These are phyloP conservation scores for Ischnus inquisitorius DNA, from an alignment of 2,888 invertebrate genomes.

Conservation along the genomic window DNA sequence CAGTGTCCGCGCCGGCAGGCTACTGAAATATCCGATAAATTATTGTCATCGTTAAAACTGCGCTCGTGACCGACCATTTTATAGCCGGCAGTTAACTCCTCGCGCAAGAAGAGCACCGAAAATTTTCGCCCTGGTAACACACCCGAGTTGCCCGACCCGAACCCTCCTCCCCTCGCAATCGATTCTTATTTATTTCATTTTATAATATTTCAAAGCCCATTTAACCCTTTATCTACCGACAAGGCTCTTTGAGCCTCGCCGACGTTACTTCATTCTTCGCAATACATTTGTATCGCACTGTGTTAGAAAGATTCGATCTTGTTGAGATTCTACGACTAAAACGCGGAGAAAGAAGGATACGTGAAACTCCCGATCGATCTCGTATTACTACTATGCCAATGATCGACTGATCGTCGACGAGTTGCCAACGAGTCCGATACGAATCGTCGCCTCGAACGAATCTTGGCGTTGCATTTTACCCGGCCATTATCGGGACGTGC, in stretches of 20 bases:
- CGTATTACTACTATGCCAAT: slow-evolving; percentile 21
- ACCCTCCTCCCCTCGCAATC: background rate
- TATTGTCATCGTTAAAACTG: slow-evolving; percentile 80
- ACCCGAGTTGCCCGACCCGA: slow-evolving; percentile 17
- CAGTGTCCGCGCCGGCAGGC: slow-evolving; percentile 75
- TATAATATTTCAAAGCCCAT: background rate
- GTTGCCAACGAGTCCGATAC: slow-evolving; percentile 56
- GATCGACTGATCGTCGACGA: slow-evolving; percentile 64
- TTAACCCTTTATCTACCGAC: background rate
- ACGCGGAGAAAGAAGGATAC: slow-evolving; percentile 40
- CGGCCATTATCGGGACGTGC: slow-evolving; percentile 61
- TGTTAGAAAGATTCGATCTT: slow-evolving; percentile 9
- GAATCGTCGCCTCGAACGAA: slow-evolving; percentile 63
- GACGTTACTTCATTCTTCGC: slow-evolving; percentile 35
- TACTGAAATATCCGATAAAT: slow-evolving; percentile 81
- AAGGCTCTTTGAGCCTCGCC: slow-evolving; percentile 32
- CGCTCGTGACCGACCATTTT: slow-evolving; percentile 73
- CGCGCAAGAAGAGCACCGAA: slow-evolving; percentile 70
- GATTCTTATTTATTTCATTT: slow-evolving; percentile 16
- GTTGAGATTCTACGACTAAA: slow-evolving; percentile 17
- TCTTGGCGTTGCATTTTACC: slow-evolving; percentile 37
- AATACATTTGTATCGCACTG: slow-evolving; percentile 32
- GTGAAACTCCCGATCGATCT: slow-evolving; percentile 54
- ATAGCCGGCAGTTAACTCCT: slow-evolving; percentile 74
- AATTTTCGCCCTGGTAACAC: slow-evolving; percentile 68